Evolutionary conservation across 2,888 invertebrate species (phyloP).

Genomic region (Brachyopa scutellaris): DNA sequence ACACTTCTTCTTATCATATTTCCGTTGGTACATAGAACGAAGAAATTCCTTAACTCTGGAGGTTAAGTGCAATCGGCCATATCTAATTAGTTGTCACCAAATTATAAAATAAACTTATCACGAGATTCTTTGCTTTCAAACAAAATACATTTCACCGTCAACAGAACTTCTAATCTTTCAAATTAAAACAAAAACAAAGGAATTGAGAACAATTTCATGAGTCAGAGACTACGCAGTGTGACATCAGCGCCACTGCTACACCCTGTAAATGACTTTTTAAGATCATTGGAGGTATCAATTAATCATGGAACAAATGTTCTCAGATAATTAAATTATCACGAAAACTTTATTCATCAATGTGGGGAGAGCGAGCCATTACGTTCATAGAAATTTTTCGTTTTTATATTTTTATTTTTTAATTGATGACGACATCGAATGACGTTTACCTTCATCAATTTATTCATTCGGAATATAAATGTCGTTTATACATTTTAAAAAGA

Average conservation of each 20-base stretch:
- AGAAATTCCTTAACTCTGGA: background rate
- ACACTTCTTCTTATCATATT: slow-evolving; percentile 1
- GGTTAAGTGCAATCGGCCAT: background rate
- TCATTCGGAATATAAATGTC: slow-evolving; percentile 36
- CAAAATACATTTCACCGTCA: too few relatives aligned
- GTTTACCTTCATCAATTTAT: slow-evolving; percentile 18
- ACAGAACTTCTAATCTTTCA: too few relatives aligned
- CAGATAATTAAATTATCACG: slow-evolving; percentile 1
- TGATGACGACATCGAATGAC: slow-evolving; percentile 29
- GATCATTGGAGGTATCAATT: slow-evolving; percentile 3
- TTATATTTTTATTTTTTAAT: slow-evolving; percentile 1
- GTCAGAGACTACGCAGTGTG: slow-evolving; percentile 9
- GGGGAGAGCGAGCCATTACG: background rate
- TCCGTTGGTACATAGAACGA: background rate
- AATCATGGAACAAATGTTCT: background rate
- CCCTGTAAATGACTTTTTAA: background rate
- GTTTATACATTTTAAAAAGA: background rate
- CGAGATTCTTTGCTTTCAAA: background rate
- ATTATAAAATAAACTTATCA: too few relatives aligned
- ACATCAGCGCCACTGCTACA: slow-evolving; percentile 10
- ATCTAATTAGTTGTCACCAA: too few relatives aligned
- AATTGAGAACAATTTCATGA: background rate
- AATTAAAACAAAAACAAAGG: background rate
- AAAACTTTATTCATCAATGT: background rate
- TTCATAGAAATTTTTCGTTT: background rate